These are phyloP conservation scores for Bombus confusus DNA, from an alignment of 1,140 invertebrate genomes.

Conservation along the genomic window DNA sequence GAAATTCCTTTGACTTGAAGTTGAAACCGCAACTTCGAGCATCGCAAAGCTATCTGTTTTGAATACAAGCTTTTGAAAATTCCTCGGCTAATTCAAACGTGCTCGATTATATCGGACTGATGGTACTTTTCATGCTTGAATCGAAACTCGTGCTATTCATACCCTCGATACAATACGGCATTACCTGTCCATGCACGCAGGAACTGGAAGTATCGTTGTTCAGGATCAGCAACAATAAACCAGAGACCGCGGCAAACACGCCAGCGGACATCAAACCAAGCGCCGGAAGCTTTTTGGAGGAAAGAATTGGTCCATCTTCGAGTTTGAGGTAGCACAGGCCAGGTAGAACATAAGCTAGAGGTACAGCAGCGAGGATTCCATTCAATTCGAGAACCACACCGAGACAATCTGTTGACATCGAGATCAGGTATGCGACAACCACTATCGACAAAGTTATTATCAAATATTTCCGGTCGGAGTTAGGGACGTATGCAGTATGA, in stretches of 20 bases:
- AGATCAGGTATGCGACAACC: slow-evolving; percentile 88
- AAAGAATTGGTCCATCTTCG: slow-evolving; percentile 87
- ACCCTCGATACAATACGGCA: slow-evolving; percentile 83
- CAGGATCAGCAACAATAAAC: slow-evolving; percentile 84
- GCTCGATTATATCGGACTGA: not conserved
- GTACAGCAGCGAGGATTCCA: slow-evolving; percentile 92
- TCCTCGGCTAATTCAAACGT: not conserved
- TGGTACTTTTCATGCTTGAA: not conserved
- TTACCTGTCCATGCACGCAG: slow-evolving; percentile 86
- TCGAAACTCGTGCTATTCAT: slow-evolving; percentile 13
- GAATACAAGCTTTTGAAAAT: not conserved
- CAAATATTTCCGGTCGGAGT: slow-evolving; percentile 83
- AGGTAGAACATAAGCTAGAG: slow-evolving; percentile 92
- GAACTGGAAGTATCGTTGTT: slow-evolving; percentile 81
- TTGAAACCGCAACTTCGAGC: not conserved
- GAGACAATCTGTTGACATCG: slow-evolving; percentile 93
- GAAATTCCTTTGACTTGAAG: too few species aligned
- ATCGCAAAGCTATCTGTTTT: not conserved
- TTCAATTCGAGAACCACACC: slow-evolving; percentile 93
- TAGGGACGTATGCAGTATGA: slow-evolving; percentile 81
- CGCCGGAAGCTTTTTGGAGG: slow-evolving; percentile 88
- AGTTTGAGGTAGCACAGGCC: slow-evolving; percentile 91
- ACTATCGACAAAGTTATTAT: slow-evolving; percentile 90
- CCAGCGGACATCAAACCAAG: slow-evolving; percentile 89
- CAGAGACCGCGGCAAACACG: slow-evolving; percentile 86